Percentiles rank a stretch among this genome's conserved stretches.
phyloP scores from a whole-genome alignment of 2,797 vertebrate genomes.

The Sebastolobus alascanus region DNA sequence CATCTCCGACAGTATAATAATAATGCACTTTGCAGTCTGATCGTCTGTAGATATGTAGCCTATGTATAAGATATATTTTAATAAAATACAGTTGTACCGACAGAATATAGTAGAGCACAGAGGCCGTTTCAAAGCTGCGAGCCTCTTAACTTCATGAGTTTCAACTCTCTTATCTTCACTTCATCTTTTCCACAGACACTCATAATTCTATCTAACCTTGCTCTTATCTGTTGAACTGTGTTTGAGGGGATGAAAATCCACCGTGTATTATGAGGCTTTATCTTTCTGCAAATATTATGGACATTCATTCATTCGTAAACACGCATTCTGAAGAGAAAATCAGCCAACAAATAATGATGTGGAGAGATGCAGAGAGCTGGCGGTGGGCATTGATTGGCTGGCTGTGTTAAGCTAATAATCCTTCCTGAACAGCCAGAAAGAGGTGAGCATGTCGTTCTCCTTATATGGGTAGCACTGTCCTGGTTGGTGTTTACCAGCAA shows the following conservation, averaged over 20 bases:
- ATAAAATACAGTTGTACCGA: too few relatives aligned
- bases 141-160: background rate
- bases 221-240: conserved; percentile 3
- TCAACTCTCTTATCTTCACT: background rate
- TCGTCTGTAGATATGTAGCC: too few relatives aligned
- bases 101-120: too few relatives aligned
- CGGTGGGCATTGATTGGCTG: conserved; percentile 45
- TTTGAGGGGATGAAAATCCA: conserved; percentile 39
- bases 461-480: conserved; percentile 2
- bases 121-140: too few relatives aligned
- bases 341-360: conserved; percentile 30
- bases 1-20: too few relatives aligned
- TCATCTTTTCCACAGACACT: conserved; percentile 19
- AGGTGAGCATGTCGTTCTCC: conserved; percentile 10
- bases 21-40: too few relatives aligned
- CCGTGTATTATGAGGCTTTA: conserved; percentile 34
- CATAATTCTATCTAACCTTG: conserved; percentile 10
- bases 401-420: conserved; percentile 51
- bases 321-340: conserved; percentile 44
- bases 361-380: conserved; percentile 30
- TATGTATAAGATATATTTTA: too few relatives aligned
- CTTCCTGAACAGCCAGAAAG: conserved; percentile 14
- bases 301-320: conserved; percentile 40
- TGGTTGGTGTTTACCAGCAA: conserved; percentile 30
- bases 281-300: conserved; percentile 54